Percentiles rank a stretch among this genome's conserved stretches.
phyloP scores from a whole-genome alignment of 2,797 vertebrate genomes.

The Rhynchonycteris naso region DNA sequence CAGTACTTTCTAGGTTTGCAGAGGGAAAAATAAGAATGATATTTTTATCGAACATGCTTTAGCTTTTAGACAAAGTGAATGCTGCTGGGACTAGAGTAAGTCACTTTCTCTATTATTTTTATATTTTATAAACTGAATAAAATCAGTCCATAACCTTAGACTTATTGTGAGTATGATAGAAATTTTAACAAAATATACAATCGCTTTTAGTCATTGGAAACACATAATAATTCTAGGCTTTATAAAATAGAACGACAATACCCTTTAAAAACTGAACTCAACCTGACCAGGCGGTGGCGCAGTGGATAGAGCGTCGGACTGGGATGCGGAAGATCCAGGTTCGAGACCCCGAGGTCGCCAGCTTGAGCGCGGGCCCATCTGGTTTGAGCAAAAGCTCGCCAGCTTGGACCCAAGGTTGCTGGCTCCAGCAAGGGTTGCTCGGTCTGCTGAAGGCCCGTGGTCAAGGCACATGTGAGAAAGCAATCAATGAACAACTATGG shows the following conservation, averaged over 20 bases:
- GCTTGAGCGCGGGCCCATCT: no score
- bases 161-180: neutral
- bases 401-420: no score
- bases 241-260: neutral
- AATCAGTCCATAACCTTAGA: neutral
- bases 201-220: neutral
- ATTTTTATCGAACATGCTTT: neutral
- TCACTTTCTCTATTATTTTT: neutral
- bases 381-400: no score
- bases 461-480: no score
- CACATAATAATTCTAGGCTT: neutral
- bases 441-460: no score
- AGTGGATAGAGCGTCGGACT: no score
- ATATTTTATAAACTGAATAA: neutral
- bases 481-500: no score
- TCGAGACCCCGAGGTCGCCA: no score
- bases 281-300: no score
- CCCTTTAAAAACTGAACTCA: neutral
- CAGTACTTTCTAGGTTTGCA: neutral
- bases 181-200: neutral
- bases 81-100: neutral
- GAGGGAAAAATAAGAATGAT: neutral
- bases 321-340: no score
- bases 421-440: no score
- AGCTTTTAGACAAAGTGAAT: slow-evolving; percentile 2